Conservation (phyloP, 2,888 invertebrate species). For the Pseudococcus jackbeardsleyi region DNA sequence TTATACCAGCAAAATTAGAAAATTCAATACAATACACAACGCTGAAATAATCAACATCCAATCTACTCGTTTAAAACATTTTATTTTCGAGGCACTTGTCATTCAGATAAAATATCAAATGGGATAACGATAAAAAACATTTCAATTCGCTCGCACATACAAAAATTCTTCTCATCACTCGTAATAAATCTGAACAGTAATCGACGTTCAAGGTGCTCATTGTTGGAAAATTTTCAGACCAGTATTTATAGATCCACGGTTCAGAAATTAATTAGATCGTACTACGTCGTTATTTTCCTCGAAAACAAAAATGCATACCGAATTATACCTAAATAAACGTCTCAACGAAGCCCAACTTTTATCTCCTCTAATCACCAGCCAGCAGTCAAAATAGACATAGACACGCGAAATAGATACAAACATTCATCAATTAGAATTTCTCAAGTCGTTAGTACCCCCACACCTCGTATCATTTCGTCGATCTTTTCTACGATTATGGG, state of each 20-base stretch:
- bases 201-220: not conserved
- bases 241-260: too few relatives aligned
- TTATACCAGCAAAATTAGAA: too few relatives aligned
- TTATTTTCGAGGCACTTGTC: conserved; percentile 18
- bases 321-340: not conserved
- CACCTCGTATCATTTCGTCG: not conserved
- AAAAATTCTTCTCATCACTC: not conserved
- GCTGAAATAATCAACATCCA: not conserved
- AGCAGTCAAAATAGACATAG: not conserved
- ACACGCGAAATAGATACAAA: not conserved
- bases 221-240: too few relatives aligned
- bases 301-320: not conserved
- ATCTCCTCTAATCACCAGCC: not conserved
- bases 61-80: not conserved
- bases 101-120: not conserved
- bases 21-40: not conserved
- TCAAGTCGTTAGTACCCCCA: not conserved
- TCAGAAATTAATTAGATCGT: too few relatives aligned
- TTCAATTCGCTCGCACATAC: not conserved
- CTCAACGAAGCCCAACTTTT: not conserved
- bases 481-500: not conserved
- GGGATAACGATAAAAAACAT: not conserved
- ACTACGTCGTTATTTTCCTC: not conserved
- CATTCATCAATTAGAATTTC: not conserved
- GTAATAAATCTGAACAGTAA: not conserved